phyloP scores from a whole-genome alignment of 2,797 vertebrate genomes.

The Diplodus puntazzo region DNA sequence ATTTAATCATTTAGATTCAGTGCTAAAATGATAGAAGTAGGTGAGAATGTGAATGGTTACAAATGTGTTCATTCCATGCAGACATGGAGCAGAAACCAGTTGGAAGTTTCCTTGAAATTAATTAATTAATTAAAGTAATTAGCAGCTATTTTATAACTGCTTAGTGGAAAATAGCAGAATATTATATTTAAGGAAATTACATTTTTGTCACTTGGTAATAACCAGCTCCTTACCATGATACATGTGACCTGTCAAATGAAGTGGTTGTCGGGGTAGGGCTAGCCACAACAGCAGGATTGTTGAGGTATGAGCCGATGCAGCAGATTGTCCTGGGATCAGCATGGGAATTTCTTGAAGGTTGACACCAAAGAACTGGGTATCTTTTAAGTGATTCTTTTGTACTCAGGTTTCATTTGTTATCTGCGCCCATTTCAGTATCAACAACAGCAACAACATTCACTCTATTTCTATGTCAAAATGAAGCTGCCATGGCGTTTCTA shows the following conservation, averaged over 20 bases:
- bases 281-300: not conserved
- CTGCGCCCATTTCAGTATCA: not conserved
- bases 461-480: not conserved
- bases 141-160: no score
- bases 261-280: slow-evolving; percentile 77
- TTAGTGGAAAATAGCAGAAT: no score
- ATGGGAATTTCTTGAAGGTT: not conserved
- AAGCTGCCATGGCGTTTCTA: slow-evolving; percentile 12
- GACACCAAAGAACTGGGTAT: not conserved
- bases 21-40: no score
- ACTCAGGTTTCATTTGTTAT: not conserved
- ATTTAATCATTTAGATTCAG: no score
- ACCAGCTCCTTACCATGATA: no score
- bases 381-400: not conserved
- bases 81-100: no score
- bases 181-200: no score
- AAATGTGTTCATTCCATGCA: no score
- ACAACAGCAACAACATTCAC: not conserved
- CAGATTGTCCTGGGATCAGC: not conserved
- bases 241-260: no score
- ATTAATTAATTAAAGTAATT: no score
- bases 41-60: no score
- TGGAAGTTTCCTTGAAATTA: not conserved
- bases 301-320: not conserved
- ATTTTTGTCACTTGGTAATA: no score